Conservation (phyloP, 2,113 vertebrate species). For the Austrofundulus limnaeus region DNA sequence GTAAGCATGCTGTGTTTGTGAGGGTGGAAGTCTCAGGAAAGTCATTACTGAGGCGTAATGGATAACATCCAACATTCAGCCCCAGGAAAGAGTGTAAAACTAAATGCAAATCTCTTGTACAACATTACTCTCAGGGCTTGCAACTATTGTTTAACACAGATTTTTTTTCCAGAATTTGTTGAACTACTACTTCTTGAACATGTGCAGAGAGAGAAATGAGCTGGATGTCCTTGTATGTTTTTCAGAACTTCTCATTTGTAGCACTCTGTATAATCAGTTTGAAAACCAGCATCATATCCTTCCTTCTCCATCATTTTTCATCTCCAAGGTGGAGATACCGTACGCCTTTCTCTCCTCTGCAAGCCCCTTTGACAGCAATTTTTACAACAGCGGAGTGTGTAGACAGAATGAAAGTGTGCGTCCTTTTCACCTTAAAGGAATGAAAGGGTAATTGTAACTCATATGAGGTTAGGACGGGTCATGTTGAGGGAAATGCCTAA, state of each 20-base stretch:
- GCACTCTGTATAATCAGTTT: slow-evolving; percentile 33
- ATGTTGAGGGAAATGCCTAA: slow-evolving; percentile 25
- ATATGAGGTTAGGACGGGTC: slow-evolving; percentile 18
- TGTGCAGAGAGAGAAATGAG: slow-evolving; percentile 9
- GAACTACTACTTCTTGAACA: background rate
- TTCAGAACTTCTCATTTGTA: background rate
- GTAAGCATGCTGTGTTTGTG: slow-evolving; percentile 11
- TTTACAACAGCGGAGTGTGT: slow-evolving; percentile 37
- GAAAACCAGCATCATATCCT: slow-evolving; percentile 24
- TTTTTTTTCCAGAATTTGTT: background rate
- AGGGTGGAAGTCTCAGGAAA: slow-evolving; percentile 9
- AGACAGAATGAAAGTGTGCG: slow-evolving; percentile 7
- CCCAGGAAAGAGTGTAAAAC: slow-evolving; percentile 2
- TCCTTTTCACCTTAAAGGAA: slow-evolving; percentile 1
- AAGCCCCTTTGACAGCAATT: slow-evolving; percentile 29
- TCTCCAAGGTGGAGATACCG: slow-evolving; percentile 33
- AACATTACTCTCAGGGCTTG: slow-evolving; percentile 13
- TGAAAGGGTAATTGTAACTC: slow-evolving; percentile 22
- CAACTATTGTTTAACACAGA: background rate
- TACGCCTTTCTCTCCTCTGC: slow-evolving; percentile 11
- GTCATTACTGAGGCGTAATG: slow-evolving; percentile 10
- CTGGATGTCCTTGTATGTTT: slow-evolving; percentile 22
- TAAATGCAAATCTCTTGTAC: slow-evolving; percentile 5
- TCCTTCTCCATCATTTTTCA: slow-evolving; percentile 25
- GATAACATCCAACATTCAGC: slow-evolving; percentile 20